Percentiles rank a stretch among this genome's conserved stretches.
These are phyloP conservation scores for Tubulanus polymorphus DNA, from an alignment of 2,888 invertebrate species.

Conservation along the genomic window DNA sequence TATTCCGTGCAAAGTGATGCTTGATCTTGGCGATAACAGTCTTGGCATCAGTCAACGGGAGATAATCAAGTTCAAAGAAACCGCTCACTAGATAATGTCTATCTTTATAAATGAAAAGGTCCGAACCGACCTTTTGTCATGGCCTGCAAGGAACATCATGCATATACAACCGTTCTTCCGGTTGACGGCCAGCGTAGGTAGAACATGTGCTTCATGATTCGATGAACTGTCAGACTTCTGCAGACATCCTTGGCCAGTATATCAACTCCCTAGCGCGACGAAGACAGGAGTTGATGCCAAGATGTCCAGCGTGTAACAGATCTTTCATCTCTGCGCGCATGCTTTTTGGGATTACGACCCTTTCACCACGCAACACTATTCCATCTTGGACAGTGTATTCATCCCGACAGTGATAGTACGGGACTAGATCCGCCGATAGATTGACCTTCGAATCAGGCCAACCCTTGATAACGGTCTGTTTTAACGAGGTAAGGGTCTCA, in stretches of 20 bases:
- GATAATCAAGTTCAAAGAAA: conserved; percentile 22
- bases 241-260: conserved; percentile 10
- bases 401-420: conserved; percentile 10
- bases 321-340: conserved; percentile 1
- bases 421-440: not conserved
- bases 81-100: conserved; percentile 21
- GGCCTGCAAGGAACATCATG: conserved; percentile 20
- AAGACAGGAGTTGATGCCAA: conserved; percentile 6
- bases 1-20: conserved; percentile 17
- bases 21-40: conserved; percentile 22
- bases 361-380: conserved; percentile 9
- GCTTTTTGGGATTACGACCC: conserved; percentile 13
- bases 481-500: conserved; percentile 2
- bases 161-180: conserved; percentile 12
- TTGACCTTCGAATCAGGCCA: conserved; percentile 12
- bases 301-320: conserved; percentile 5
- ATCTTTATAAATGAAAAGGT: conserved; percentile 20
- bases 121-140: conserved; percentile 22
- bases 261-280: conserved; percentile 6
- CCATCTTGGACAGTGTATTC: conserved; percentile 12
- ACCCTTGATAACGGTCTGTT: conserved; percentile 8
- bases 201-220: not conserved
- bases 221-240: not conserved
- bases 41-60: conserved; percentile 12
- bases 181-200: conserved; percentile 10